Evolutionary conservation across 2,888 invertebrate species (phyloP), one percentile per base, ranked within the genome.

Genomic region (Perizoma affinitatum): DNA sequence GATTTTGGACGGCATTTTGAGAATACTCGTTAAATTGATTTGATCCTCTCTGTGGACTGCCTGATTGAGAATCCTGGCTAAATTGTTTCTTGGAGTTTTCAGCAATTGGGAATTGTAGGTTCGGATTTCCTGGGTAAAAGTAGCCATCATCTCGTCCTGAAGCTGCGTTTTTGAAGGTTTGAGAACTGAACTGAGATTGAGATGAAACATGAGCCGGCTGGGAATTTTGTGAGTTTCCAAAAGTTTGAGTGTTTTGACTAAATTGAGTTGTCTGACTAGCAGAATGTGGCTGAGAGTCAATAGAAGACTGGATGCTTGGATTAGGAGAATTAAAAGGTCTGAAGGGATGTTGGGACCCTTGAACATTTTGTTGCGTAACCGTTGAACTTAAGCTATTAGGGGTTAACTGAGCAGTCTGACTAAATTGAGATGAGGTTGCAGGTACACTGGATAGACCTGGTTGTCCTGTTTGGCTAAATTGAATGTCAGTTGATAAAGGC

Each of bases 381-480:
- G 7, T 41, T 8, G 42, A 46, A 41, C 5, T 61, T 47, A 45
- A 50, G 5, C 50, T 35, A 43, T 35, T 46, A 33, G 49, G 36
- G 10, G 36, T 22, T 41, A 44, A 51, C 40, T 61, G 59, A 22
- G 47, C 34, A 48, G 59, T 54, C 46, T 63, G 63, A 6, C 61
- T 65, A 41, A 58, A 67, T 54, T 70, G 71, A 5, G 63, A 53
- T 7, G 69, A 40, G 66, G 57, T 51, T 22, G 64, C 55, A 36
- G 60, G 45, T 42, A 49, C 49, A 10, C 33, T 61, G n/a, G 67
- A 66, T 33, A 69, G 66, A 5, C 57, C 48, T 53, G 69, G 56
- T 60, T 73, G 67, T 41, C 58, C 52, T 22, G 38, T 54, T 4
- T 63, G 61, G 49, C 55, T 58, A 49, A 65, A 68, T 55, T 72